Conservation (phyloP, 2,888 invertebrate genomes). For the Xylocampa areola region DNA sequence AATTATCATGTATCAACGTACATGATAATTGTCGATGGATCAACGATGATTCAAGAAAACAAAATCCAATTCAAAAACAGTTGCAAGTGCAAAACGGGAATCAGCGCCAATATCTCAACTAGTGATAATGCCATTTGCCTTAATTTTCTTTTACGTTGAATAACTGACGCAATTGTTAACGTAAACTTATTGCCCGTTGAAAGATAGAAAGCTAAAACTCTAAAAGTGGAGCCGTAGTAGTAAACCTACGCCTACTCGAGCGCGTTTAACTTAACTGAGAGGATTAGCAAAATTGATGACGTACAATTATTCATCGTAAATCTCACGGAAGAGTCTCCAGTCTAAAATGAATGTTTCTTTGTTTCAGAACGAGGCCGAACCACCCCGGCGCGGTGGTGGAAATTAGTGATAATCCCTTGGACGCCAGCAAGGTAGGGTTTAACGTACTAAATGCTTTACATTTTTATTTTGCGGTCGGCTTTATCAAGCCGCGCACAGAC, state of each 20-base stretch:
- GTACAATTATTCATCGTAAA: constrained; percentile 13
- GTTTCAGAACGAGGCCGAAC: constrained; percentile 96
- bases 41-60: too few species aligned
- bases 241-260: not conserved
- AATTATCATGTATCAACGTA: too few species aligned
- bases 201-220: not conserved
- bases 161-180: too few species aligned
- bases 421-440: constrained; percentile 96
- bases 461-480: not conserved
- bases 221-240: too few species aligned
- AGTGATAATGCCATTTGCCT: too few species aligned
- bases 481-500: not conserved
- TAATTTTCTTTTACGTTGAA: too few species aligned
- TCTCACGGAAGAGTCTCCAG: not conserved
- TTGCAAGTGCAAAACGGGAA: not conserved
- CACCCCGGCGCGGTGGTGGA: constrained; percentile 99
- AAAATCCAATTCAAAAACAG: not conserved
- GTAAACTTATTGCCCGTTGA: too few species aligned
- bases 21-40: too few species aligned
- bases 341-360: constrained; percentile 52
- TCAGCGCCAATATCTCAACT: not conserved
- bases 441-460: not conserved
- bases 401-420: constrained; percentile 98
- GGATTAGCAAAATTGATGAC: constrained; percentile 5
- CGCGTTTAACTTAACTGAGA: not conserved